Percentiles rank a stretch among this genome's conserved stretches.
Conservation (phyloP, 2,888 invertebrate genomes). For the Acronicta alni region DNA sequence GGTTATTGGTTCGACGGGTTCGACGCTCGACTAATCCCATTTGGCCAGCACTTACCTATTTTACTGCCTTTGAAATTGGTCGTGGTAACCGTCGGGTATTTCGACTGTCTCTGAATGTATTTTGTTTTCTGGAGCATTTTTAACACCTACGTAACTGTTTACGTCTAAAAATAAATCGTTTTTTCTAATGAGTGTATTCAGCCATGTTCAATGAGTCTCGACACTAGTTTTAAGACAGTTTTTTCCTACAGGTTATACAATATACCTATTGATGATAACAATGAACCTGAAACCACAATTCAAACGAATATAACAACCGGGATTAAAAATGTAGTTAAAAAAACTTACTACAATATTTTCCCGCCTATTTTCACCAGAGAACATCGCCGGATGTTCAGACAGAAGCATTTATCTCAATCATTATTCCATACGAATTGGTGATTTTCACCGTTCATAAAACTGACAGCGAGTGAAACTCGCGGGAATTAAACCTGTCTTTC, state of each 20-base stretch:
- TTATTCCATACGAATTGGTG: slow-evolving; percentile 59
- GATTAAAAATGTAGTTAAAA: slow-evolving; percentile 36
- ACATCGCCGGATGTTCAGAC: slow-evolving; percentile 55
- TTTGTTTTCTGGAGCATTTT: slow-evolving; percentile 45
- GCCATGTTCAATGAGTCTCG: slow-evolving; percentile 29
- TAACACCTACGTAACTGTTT: slow-evolving; percentile 39
- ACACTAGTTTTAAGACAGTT: slow-evolving; percentile 12
- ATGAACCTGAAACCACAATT: slow-evolving; percentile 2
- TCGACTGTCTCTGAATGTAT: slow-evolving; percentile 27
- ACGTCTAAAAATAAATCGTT: slow-evolving; percentile 38
- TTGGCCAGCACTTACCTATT: slow-evolving; percentile 48
- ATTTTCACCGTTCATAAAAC: slow-evolving; percentile 59
- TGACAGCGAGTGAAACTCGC: slow-evolving; percentile 25
- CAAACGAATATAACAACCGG: slow-evolving; percentile 26
- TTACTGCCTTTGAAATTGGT: slow-evolving; percentile 48
- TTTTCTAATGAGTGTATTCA: slow-evolving; percentile 42
- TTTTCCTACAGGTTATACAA: background rate
- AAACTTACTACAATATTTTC: slow-evolving; percentile 44
- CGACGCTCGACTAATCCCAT: slow-evolving; percentile 51
- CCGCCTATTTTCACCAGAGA: slow-evolving; percentile 58
- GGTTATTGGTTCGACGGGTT: slow-evolving; percentile 50
- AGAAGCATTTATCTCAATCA: slow-evolving; percentile 56
- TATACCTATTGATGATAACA: too few relatives aligned
- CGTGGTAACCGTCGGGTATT: slow-evolving; percentile 38
- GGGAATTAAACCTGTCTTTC: slow-evolving; percentile 26